phyloP scores from a whole-genome alignment of 2,113 vertebrate genomes.

The Erinaceus europaeus region DNA sequence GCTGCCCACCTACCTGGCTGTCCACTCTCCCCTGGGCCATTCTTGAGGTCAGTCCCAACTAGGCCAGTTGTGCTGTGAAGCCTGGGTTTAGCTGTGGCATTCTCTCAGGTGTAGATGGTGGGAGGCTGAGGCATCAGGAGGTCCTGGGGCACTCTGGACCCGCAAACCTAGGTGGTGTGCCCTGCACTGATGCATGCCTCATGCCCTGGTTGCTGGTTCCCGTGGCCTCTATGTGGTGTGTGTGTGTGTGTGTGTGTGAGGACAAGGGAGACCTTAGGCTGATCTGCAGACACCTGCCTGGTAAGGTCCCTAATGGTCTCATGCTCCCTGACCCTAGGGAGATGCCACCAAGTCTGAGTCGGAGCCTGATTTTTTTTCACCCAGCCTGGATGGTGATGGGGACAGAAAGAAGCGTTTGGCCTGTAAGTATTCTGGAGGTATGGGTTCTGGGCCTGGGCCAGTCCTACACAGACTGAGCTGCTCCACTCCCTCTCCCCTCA shows the following conservation, averaged over 20 bases:
- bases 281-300: background rate
- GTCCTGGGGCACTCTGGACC: background rate
- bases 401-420: conserved; percentile 90
- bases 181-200: conserved; percentile 59
- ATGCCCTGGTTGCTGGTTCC: conserved; percentile 63
- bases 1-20: background rate
- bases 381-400: conserved; percentile 89
- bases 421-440: conserved; percentile 83
- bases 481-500: background rate
- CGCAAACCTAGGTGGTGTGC: conserved; percentile 22
- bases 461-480: background rate
- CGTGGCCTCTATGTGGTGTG: conserved; percentile 63
- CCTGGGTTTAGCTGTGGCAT: background rate
- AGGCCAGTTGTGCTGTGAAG: background rate
- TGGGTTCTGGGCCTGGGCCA: background rate
- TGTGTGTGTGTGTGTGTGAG: background rate
- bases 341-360: conserved; percentile 93
- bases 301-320: background rate
- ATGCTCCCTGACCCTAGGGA: conserved; percentile 82
- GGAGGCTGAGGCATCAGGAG: background rate
- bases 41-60: background rate
- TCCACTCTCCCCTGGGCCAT: background rate
- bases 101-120: conserved; percentile 4
- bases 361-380: conserved; percentile 89
- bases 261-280: background rate